Conservation (phyloP, 2,888 invertebrate species). For the Eupithecia subfuscata region DNA sequence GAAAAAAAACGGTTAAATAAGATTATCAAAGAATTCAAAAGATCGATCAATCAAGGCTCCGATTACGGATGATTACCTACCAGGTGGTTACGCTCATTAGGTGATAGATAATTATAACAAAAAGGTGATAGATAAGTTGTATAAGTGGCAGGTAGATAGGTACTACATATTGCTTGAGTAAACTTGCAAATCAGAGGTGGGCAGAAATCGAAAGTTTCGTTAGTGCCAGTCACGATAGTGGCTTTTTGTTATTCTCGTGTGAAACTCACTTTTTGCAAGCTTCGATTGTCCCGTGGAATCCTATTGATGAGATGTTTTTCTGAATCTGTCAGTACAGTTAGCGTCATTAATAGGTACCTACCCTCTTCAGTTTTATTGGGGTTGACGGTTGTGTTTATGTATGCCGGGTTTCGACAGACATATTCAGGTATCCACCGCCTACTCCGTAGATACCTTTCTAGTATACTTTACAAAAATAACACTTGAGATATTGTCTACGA, state of each 20-base stretch:
- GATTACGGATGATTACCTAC: slow-evolving; percentile 36
- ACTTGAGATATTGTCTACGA: no score
- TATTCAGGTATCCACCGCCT: no score
- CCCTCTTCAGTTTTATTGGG: background rate
- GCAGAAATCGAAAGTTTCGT: slow-evolving; percentile 74
- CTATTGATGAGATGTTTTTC: slow-evolving; percentile 22
- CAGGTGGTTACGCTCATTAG: slow-evolving; percentile 30
- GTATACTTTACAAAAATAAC: no score
- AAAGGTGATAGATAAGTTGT: slow-evolving; percentile 34
- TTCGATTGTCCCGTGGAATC: slow-evolving; percentile 43
- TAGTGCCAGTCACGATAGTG: slow-evolving; percentile 59
- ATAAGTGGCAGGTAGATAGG: slow-evolving; percentile 25
- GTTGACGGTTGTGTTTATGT: background rate
- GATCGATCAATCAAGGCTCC: slow-evolving; percentile 19
- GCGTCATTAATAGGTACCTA: background rate
- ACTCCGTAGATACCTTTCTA: no score
- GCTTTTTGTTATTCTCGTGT: slow-evolving; percentile 72
- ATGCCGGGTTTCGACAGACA: background rate
- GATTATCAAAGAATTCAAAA: background rate
- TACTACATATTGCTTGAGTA: slow-evolving; percentile 39
- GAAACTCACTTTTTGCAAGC: slow-evolving; percentile 58
- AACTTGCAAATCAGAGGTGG: slow-evolving; percentile 58
- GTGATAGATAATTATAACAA: slow-evolving; percentile 35
- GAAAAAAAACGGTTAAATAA: background rate
- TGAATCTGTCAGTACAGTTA: slow-evolving; percentile 28